Evolutionary conservation across 2,113 vertebrate species (phyloP).

Genomic region (Bagarius yarrelli): DNA sequence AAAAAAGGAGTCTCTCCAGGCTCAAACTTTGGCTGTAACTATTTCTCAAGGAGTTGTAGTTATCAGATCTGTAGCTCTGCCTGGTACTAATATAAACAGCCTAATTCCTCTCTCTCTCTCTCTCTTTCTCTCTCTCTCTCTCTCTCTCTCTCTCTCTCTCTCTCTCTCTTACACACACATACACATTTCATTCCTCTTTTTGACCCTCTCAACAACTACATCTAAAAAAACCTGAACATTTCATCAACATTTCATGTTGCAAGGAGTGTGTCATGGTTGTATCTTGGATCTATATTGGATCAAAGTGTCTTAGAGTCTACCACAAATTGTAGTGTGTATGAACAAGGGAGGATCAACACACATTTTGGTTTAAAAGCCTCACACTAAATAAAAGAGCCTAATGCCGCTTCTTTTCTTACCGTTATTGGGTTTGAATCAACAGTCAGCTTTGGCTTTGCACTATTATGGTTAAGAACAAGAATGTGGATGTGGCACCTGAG

Average conservation of each 20-base stretch:
- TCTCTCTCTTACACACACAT: background rate
- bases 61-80: constrained; percentile 27
- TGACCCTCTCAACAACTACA: constrained; percentile 8
- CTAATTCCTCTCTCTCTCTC: constrained; percentile 17
- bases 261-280: constrained; percentile 26
- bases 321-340: constrained; percentile 40
- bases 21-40: background rate
- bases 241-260: background rate
- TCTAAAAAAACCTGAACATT: background rate
- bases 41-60: background rate
- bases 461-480: constrained; percentile 12
- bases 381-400: constrained; percentile 35
- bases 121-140: constrained; percentile 1
- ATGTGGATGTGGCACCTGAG: constrained; percentile 20
- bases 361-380: constrained; percentile 21
- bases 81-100: constrained; percentile 45
- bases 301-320: constrained; percentile 13
- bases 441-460: background rate
- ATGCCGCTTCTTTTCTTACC: constrained; percentile 13
- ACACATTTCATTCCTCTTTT: background rate
- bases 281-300: no score
- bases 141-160: constrained; percentile 10
- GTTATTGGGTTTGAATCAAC: constrained; percentile 21
- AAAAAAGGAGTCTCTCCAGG: background rate
- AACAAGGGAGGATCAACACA: constrained; percentile 23